phyloP scores from a whole-genome alignment of 2,113 vertebrate species.

The Rhynchopsitta pachyrhyncha region DNA sequence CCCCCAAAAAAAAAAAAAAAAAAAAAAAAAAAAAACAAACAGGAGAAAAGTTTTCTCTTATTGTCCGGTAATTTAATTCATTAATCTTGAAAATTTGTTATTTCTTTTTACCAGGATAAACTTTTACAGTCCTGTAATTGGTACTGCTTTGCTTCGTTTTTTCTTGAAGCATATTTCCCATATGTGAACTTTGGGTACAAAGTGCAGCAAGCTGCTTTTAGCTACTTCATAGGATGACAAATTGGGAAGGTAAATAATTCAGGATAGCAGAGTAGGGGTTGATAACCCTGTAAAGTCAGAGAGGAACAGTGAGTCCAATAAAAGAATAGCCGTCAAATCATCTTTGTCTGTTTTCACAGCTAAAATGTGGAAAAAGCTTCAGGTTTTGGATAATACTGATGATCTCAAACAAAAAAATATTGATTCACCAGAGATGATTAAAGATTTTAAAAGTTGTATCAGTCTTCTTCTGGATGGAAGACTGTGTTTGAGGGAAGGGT shows the following conservation, averaged over 20 bases:
- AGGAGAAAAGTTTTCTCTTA: background rate
- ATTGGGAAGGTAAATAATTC: background rate
- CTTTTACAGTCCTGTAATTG: background rate
- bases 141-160: background rate
- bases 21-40: no score
- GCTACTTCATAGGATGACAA: background rate
- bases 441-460: fast-evolving
- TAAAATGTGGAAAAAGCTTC: background rate
- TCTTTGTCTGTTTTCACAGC: background rate
- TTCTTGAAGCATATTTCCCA: background rate
- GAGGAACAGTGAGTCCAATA: background rate
- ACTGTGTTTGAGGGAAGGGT: background rate
- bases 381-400: background rate
- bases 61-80: background rate
- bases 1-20: no score
- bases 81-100: background rate
- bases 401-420: background rate
- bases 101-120: background rate
- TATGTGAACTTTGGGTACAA: background rate
- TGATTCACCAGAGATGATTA: background rate
- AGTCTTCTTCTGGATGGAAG: background rate
- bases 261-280: background rate
- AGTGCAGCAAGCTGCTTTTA: background rate
- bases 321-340: background rate
- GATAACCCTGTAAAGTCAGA: background rate